A percentile compares a stretch with the other conserved stretches of the same genome.
phyloP scores from a whole-genome alignment of 37 sponge, comb jelly and placozoan genomes.

The Spongia lamella region DNA sequence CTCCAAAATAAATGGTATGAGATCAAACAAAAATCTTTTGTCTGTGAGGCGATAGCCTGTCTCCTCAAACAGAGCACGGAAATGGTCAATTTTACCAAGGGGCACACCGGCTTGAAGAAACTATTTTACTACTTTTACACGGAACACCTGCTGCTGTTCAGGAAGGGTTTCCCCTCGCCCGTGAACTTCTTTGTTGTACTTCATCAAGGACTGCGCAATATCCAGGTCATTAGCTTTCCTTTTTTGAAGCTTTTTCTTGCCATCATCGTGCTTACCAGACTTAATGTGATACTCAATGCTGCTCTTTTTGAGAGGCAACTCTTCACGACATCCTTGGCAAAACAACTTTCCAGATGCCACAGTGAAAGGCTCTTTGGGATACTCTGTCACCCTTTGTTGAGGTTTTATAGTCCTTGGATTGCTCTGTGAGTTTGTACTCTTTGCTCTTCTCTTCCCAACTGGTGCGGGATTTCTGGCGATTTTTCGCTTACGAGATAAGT shows the following conservation, averaged over 20 bases:
- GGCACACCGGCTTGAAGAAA: constrained; percentile 49
- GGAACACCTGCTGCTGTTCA: constrained; percentile 46
- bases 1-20: constrained; percentile 36
- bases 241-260: constrained; percentile 17
- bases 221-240: constrained; percentile 30
- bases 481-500: constrained; percentile 13
- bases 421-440: constrained; percentile 6
- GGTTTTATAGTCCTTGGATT: constrained; percentile 22
- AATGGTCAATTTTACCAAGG: constrained; percentile 21
- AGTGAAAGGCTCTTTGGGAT: constrained; percentile 14
- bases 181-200: constrained; percentile 38
- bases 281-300: constrained; percentile 18
- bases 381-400: constrained; percentile 1
- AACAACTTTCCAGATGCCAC: constrained; percentile 33
- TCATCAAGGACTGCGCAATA: constrained; percentile 25
- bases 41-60: constrained; percentile 35
- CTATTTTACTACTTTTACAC: constrained; percentile 45
- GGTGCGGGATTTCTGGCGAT: constrained; percentile 20
- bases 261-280: constrained; percentile 16
- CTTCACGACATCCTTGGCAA: constrained; percentile 37
- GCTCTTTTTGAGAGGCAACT: constrained; percentile 31
- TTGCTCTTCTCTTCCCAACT: constrained; percentile 5
- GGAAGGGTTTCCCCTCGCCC: constrained; percentile 45
- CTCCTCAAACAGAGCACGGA: constrained; percentile 45
- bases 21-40: constrained; percentile 12